These are phyloP conservation scores for Cephalopachus bancanus DNA, from an alignment of 2,797 vertebrate genomes.

Conservation along the genomic window DNA sequence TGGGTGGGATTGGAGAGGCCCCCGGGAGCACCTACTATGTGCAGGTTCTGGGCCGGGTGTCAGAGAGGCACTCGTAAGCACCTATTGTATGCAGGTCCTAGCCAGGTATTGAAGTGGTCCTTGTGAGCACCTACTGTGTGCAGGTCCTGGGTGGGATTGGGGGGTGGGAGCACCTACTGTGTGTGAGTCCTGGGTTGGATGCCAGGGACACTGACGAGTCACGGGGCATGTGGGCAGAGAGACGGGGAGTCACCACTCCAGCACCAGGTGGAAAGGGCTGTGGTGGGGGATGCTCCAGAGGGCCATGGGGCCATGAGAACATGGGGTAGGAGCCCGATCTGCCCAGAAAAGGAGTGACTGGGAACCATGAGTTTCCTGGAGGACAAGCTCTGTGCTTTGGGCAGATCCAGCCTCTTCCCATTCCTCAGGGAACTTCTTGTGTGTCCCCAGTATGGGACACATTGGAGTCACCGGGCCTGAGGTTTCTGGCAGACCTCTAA, in stretches of 20 bases:
- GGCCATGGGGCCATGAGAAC: accelerated
- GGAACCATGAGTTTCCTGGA: neutral
- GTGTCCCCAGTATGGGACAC: neutral
- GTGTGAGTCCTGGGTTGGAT: neutral
- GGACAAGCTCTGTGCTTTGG: neutral
- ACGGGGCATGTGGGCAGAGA: neutral
- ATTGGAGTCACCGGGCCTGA: neutral
- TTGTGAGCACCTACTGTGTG: neutral
- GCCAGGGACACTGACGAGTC: neutral
- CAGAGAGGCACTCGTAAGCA: neutral
- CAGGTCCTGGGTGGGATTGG: neutral
- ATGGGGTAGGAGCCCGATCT: neutral
- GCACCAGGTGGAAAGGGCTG: neutral
- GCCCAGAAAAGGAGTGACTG: neutral
- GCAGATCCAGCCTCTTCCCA: neutral
- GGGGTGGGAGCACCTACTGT: neutral
- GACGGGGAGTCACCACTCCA: accelerated
- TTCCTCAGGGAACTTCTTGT: no score
- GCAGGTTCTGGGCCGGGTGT: no score
- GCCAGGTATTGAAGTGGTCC: no score
- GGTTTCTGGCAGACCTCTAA: accelerated
- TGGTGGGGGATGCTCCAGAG: neutral
- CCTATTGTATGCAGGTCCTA: neutral
- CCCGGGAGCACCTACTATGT: neutral
- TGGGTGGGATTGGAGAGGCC: neutral